Evolutionary conservation across 2,888 invertebrate genomes (phyloP).

Genomic region (Pristionchus exspectatus): DNA sequence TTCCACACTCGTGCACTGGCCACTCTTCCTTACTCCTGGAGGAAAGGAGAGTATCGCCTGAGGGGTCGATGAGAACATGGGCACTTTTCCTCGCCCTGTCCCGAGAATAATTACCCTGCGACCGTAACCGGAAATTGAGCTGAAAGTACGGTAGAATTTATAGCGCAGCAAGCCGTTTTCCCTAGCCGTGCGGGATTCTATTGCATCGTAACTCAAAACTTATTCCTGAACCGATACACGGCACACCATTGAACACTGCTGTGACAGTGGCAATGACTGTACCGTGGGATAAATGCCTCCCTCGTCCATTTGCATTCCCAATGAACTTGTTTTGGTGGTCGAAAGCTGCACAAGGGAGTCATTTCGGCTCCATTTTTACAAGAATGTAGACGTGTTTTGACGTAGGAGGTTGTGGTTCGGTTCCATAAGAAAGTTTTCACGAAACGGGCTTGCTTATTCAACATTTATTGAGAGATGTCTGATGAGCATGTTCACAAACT

Average conservation of each 20-base stretch:
- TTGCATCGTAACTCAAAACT: too few species aligned
- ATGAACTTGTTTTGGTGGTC: conserved; percentile 13
- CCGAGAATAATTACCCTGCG: neutral
- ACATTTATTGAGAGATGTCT: too few species aligned
- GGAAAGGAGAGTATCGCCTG: neutral
- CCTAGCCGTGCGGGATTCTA: too few species aligned
- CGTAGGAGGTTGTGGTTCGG: neutral
- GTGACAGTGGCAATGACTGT: neutral
- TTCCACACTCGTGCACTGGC: neutral
- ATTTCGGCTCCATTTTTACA: neutral
- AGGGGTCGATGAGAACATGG: neutral
- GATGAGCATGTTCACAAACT: neutral
- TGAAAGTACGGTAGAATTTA: neutral
- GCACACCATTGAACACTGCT: too few species aligned
- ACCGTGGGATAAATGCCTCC: neutral
- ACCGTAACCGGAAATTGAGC: neutral
- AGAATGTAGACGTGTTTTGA: neutral
- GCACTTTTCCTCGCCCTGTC: neutral
- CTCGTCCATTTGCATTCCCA: neutral
- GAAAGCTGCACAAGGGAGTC: neutral
- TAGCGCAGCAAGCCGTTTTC: neutral
- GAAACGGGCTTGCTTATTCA: too few species aligned
- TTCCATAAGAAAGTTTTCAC: too few species aligned
- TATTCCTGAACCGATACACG: too few species aligned
- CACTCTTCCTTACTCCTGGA: neutral